A percentile compares a stretch with the other conserved stretches of the same genome.
phyloP scores from a whole-genome alignment of 2,797 vertebrate species.

The Acanthopagrus latus region DNA sequence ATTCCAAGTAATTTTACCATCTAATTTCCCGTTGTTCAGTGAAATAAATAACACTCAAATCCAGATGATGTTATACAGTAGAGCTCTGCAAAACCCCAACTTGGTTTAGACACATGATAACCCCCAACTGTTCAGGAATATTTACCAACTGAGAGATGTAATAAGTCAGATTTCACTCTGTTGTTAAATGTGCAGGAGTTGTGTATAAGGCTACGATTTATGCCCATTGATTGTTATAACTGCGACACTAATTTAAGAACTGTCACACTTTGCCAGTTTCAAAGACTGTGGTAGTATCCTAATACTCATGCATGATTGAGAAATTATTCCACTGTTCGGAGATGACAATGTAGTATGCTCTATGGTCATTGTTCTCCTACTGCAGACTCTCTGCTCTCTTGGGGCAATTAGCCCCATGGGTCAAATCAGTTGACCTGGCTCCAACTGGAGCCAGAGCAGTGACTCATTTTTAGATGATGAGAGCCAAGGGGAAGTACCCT shows the following conservation, averaged over 20 bases:
- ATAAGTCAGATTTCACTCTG: slow-evolving; percentile 8
- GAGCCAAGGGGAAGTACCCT: slow-evolving; percentile 49
- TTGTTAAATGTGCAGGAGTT: not conserved
- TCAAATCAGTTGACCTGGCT: slow-evolving; percentile 70
- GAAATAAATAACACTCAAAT: slow-evolving; percentile 12
- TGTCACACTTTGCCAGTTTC: slow-evolving; percentile 21
- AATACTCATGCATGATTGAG: slow-evolving; percentile 54
- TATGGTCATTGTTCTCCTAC: slow-evolving; percentile 57
- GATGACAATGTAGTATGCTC: slow-evolving; percentile 50
- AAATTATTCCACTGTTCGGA: slow-evolving; percentile 56
- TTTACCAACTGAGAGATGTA: slow-evolving; percentile 11
- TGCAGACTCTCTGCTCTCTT: slow-evolving; percentile 42
- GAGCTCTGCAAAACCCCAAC: slow-evolving; percentile 21
- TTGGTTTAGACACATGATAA: not conserved
- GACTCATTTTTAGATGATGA: slow-evolving; percentile 72
- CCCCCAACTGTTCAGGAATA: not conserved
- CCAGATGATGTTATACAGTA: slow-evolving; percentile 22
- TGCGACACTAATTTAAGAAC: slow-evolving; percentile 12
- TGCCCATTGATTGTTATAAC: not conserved
- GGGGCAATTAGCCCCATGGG: slow-evolving; percentile 72
- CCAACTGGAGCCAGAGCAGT: slow-evolving; percentile 56
- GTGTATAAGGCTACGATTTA: not conserved
- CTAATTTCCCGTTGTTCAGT: slow-evolving; percentile 14
- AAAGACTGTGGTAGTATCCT: slow-evolving; percentile 36
- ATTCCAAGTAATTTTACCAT: slow-evolving; percentile 17